phyloP scores from a whole-genome alignment of 2,888 invertebrate species.

The Slavum lentiscoides region DNA sequence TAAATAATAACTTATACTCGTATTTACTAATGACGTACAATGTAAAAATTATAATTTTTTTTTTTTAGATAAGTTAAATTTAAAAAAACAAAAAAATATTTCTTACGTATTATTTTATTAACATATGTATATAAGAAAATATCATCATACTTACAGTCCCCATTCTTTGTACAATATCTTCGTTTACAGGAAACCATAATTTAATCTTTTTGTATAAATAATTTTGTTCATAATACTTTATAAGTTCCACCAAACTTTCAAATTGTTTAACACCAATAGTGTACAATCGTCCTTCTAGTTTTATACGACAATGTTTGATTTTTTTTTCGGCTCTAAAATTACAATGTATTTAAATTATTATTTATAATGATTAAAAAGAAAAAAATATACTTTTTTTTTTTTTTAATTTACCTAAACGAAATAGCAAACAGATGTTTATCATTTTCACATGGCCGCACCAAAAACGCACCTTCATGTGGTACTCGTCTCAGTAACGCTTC shows the following conservation, averaged over 20 bases:
- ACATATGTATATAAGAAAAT: background rate
- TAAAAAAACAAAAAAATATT: constrained; percentile 10
- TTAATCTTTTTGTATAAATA: constrained; percentile 90
- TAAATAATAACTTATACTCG: background rate
- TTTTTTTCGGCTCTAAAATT: constrained; percentile 80
- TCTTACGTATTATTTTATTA: background rate
- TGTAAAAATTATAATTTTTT: background rate
- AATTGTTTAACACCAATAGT: constrained; percentile 90
- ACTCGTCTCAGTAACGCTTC: constrained; percentile 86
- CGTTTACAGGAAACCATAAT: constrained; percentile 80
- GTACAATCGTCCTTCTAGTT: constrained; percentile 87
- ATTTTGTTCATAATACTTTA: constrained; percentile 86
- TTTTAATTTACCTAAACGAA: constrained; percentile 75
- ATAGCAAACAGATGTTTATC: constrained; percentile 86
- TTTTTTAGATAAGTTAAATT: constrained; percentile 19
- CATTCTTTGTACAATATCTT: constrained; percentile 70
- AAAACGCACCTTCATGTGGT: constrained; percentile 88
- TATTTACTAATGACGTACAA: background rate
- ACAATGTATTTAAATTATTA: constrained; percentile 53
- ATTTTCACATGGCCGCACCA: constrained; percentile 88
- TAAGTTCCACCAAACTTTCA: constrained; percentile 92
- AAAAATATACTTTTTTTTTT: background rate
- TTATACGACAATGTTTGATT: constrained; percentile 95
- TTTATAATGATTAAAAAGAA: background rate
- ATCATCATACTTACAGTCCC: constrained; percentile 65